These are phyloP conservation scores for Mylabris sibirica DNA, from an alignment of 2,888 invertebrate genomes.

Conservation along the genomic window DNA sequence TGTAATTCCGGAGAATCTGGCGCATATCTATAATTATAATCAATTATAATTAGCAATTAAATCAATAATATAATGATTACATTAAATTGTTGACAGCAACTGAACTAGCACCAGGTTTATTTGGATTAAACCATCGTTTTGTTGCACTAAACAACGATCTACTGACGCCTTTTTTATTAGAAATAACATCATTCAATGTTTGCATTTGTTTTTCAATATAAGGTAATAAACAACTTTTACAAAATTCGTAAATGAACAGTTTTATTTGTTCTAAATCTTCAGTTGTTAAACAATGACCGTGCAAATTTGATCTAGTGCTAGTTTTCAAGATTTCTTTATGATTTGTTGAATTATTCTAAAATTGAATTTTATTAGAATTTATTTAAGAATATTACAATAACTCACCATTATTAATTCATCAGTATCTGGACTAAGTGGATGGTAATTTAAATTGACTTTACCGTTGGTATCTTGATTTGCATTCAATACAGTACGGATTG, in stretches of 20 bases:
- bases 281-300: constrained; percentile 79
- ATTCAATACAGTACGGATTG: constrained; percentile 58
- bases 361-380: constrained; percentile 17
- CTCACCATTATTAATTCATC: constrained; percentile 59
- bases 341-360: constrained; percentile 43
- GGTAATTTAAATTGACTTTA: constrained; percentile 61
- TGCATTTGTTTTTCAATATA: constrained; percentile 90
- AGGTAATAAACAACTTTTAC: constrained; percentile 84
- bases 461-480: constrained; percentile 62
- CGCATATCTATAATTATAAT: constrained; percentile 69
- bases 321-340: constrained; percentile 42
- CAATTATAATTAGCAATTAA: constrained; percentile 8
- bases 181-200: constrained; percentile 78
- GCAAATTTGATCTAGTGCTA: constrained; percentile 60
- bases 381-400: constrained; percentile 16
- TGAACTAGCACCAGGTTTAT: constrained; percentile 79
- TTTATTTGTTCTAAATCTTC: constrained; percentile 87
- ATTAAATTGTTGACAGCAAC: constrained; percentile 81
- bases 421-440: constrained; percentile 79
- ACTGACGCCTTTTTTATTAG: constrained; percentile 91
- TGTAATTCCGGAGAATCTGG: constrained; percentile 90
- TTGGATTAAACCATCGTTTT: constrained; percentile 93
- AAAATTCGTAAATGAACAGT: constrained; percentile 87
- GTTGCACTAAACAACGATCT: constrained; percentile 93
- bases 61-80: constrained; percentile 61